Conservation (phyloP, 2,888 invertebrate species). For the Dynastes grantii region DNA sequence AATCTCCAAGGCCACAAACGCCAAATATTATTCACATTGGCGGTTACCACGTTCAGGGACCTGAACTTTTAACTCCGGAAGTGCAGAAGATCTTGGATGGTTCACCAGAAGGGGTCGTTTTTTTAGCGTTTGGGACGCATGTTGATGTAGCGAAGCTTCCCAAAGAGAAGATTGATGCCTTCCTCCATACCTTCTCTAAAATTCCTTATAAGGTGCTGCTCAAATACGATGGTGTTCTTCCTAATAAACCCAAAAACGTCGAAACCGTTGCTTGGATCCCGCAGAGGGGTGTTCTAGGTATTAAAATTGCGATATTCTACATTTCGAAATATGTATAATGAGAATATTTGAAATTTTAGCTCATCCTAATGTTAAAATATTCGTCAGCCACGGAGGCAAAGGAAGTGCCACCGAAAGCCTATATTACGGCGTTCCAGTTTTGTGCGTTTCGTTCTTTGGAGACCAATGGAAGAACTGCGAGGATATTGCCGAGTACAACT, state of each 20-base stretch:
- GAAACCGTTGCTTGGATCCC: constrained; percentile 53
- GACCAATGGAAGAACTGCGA: constrained; percentile 45
- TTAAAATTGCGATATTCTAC: neutral
- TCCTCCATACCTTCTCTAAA: constrained; percentile 66
- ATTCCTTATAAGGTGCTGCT: constrained; percentile 23
- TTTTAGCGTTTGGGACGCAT: constrained; percentile 60
- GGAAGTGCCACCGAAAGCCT: constrained; percentile 74
- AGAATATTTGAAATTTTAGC: constrained; percentile 62
- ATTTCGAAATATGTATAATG: neutral
- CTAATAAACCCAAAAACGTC: constrained; percentile 50
- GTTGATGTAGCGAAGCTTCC: constrained; percentile 54
- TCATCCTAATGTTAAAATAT: constrained; percentile 73
- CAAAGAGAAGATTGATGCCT: constrained; percentile 57
- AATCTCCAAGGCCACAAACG: constrained; percentile 60
- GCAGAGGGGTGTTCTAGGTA: constrained; percentile 51
- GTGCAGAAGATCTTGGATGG: constrained; percentile 58
- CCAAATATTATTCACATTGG: constrained; percentile 63
- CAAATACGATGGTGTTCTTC: constrained; percentile 53
- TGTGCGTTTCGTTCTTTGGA: constrained; percentile 56
- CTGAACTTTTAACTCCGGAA: constrained; percentile 50
- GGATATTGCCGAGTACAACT: constrained; percentile 34
- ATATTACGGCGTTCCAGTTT: constrained; percentile 60
- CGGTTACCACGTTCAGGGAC: constrained; percentile 61
- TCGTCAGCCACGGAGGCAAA: constrained; percentile 76
- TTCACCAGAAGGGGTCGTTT: constrained; percentile 58